phyloP scores from a whole-genome alignment of 2,888 invertebrate species.

The Nephrotoma guestfalica region DNA sequence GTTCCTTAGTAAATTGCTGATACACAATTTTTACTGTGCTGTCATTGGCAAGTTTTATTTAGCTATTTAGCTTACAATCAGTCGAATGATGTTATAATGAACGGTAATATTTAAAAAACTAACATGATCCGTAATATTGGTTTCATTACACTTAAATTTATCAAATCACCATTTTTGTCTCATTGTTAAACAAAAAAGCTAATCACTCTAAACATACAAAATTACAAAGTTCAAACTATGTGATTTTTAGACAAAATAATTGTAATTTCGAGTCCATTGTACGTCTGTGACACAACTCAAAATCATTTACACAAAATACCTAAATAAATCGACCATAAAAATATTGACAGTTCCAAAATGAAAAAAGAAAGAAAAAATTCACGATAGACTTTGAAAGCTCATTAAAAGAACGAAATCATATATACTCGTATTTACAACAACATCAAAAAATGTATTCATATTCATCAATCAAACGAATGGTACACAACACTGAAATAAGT shows the following conservation, averaged over 20 bases:
- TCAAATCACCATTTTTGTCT: no score
- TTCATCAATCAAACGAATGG: background rate
- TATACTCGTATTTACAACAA: background rate
- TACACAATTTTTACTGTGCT: no score
- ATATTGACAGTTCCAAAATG: background rate
- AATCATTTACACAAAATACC: background rate
- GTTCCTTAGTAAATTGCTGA: no score
- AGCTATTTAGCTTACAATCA: no score
- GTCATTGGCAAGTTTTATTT: no score
- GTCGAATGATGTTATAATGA: no score
- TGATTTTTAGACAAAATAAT: background rate
- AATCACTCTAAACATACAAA: background rate
- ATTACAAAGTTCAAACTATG: background rate
- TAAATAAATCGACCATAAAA: background rate
- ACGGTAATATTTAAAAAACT: no score
- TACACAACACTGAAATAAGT: background rate
- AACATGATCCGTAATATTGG: no score
- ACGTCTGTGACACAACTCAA: background rate
- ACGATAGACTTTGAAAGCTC: background rate
- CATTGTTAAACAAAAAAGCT: background rate
- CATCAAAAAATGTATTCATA: background rate
- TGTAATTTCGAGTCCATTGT: background rate
- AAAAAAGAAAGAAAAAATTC: background rate
- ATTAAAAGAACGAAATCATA: background rate
- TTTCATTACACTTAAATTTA: no score